Conservation (phyloP, 1,140 invertebrate genomes). For the Cydia strobilella region DNA sequence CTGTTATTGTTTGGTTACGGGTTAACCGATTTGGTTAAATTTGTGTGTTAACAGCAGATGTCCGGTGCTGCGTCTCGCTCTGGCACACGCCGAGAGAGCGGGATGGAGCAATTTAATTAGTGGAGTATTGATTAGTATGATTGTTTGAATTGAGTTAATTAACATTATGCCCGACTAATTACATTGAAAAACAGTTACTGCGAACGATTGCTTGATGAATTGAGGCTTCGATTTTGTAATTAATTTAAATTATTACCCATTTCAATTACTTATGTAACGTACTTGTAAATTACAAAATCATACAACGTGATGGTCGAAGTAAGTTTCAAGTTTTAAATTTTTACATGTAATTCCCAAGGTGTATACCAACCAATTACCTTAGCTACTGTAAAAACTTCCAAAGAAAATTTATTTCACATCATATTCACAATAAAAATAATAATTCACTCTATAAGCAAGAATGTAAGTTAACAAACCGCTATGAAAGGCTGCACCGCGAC, state of each 20-base stretch:
- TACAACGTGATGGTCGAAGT: no score
- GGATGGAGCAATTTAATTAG: constrained; percentile 52
- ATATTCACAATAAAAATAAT: not conserved
- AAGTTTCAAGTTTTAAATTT: no score
- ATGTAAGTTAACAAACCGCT: constrained; percentile 44
- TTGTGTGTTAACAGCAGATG: constrained; percentile 76
- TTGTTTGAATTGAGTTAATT: constrained; percentile 52
- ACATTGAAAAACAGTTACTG: constrained; percentile 20
- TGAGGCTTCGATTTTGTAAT: constrained; percentile 42
- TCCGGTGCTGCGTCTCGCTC: constrained; percentile 55
- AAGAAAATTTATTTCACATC: not conserved
- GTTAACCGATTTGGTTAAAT: constrained; percentile 79
- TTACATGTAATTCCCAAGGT: no score
- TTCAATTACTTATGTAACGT: no score
- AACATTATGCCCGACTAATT: constrained; percentile 36
- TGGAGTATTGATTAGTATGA: constrained; percentile 59
- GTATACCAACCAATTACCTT: not conserved
- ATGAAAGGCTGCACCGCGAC: constrained; percentile 39
- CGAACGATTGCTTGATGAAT: constrained; percentile 23
- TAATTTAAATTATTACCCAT: constrained; percentile 20
- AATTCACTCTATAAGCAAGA: constrained; percentile 7
- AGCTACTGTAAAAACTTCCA: not conserved
- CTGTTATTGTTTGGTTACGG: constrained; percentile 78
- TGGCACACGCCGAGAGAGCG: constrained; percentile 37
- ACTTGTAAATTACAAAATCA: no score